Percentiles rank a stretch among this genome's conserved stretches.
phyloP scores from a whole-genome alignment of 2,888 invertebrate genomes.

The Papilio protenor region DNA sequence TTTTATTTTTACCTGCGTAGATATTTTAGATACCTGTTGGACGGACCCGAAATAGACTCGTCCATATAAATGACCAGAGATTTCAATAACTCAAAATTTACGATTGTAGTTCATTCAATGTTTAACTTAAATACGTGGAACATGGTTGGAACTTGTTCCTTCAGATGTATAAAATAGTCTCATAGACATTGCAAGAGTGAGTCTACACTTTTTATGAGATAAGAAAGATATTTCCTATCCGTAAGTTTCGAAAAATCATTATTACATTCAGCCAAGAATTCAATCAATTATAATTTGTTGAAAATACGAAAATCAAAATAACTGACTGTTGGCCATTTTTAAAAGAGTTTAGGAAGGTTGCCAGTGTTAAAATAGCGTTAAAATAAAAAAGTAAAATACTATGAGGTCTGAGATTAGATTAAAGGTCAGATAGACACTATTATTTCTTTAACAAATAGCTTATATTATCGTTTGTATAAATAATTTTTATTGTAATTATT shows the following conservation, averaged over 20 bases:
- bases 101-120: neutral
- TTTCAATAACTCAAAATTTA: neutral
- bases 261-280: neutral
- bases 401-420: neutral
- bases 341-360: neutral
- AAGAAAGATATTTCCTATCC: neutral
- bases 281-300: neutral
- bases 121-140: neutral
- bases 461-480: neutral
- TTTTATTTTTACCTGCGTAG: slow-evolving; percentile 15
- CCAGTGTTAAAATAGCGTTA: neutral
- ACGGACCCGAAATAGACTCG: neutral
- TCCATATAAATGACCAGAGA: neutral
- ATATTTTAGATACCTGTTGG: neutral
- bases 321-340: neutral
- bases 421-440: neutral
- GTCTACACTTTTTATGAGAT: neutral
- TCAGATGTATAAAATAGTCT: neutral
- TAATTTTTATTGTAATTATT: neutral
- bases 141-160: neutral
- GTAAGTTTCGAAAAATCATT: neutral
- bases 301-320: neutral
- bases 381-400: neutral
- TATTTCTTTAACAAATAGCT: neutral
- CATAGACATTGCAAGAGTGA: neutral